Evolutionary conservation across 2,888 invertebrate species (phyloP), one percentile per base, ranked within the genome.

Genomic region (Bhutanitis thaidina): DNA sequence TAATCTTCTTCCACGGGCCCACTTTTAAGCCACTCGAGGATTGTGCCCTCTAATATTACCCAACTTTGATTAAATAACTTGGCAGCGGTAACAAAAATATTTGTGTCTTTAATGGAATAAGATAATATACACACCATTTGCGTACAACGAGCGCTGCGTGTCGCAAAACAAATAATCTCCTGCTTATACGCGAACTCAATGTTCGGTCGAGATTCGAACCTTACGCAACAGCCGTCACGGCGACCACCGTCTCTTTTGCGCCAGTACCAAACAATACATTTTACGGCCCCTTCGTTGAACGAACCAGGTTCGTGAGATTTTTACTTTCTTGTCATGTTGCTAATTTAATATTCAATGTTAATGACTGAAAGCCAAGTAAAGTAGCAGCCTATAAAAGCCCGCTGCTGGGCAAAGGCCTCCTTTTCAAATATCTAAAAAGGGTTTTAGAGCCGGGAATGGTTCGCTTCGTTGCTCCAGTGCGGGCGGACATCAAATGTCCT

Each of bases 121-220:
- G 35, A 25, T 41, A 41, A 40, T 40, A 41, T 32, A 32, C 15
- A 47, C 29, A n/a, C 27, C 15, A 41, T 41, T 49, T 36, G 12
- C 25, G 41, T 43, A 16, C 29, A 36, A 41, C 30, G 41, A 36
- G n/a, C 14, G 13, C 3, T 2, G 3, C 40, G 40, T 25, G 39
- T 49, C 37, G 50, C 45, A 45, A 52, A 45, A 53, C 35, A 39
- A 51, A 52, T 37, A 54, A 41, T 55, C 58, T 58, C 47, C 55
- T 56, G 39, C 50, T 54, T 40, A 39, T 43, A 52, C 55, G n/a
- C n/a, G n/a, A n/a, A n/a, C n/a, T 61, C 56, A 55, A 52, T 47
- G 56, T 53, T 51, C 51, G 58, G n/a, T n/a, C 55, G 46, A 50
- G 53, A 56, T 54, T 56, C 58, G 55, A 58, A 57, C 54, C 46